Percentiles rank a stretch among this genome's conserved stretches.
These are phyloP conservation scores for Micronycteris hirsuta DNA, from an alignment of 2,113 vertebrate genomes.

Conservation along the genomic window DNA sequence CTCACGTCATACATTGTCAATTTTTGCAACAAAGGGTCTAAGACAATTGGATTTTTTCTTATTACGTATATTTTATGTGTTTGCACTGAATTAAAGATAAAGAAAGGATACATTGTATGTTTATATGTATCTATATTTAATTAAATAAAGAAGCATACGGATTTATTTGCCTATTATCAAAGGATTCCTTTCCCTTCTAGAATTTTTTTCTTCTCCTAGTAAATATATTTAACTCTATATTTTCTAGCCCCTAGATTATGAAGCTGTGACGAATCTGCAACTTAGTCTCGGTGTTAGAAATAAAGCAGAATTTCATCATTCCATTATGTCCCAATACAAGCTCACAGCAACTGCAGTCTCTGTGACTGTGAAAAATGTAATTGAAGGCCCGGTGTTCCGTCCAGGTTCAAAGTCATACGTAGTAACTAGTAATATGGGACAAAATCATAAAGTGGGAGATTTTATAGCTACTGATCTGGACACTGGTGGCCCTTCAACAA, in stretches of 20 bases:
- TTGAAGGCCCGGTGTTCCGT: constrained; percentile 80
- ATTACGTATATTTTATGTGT: neutral
- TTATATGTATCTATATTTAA: neutral
- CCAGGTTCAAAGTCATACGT: constrained; percentile 78
- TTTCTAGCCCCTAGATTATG: constrained; percentile 84
- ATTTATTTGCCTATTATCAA: neutral
- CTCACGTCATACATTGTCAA: neutral
- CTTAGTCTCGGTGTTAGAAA: constrained; percentile 82
- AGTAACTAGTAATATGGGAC: constrained; percentile 75
- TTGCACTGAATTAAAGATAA: neutral
- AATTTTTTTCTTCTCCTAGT: neutral
- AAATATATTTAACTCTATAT: constrained; percentile 16
- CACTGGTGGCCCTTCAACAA: neutral
- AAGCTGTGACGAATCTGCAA: constrained; percentile 75
- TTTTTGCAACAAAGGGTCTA: neutral
- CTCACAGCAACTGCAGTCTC: constrained; percentile 75
- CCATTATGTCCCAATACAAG: constrained; percentile 71
- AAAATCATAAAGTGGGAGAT: constrained; percentile 55
- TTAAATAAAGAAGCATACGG: neutral
- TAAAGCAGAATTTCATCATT: constrained; percentile 82
- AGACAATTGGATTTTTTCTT: neutral
- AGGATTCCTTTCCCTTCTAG: neutral
- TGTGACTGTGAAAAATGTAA: constrained; percentile 79
- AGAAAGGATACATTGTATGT: neutral
- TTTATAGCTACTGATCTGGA: constrained; percentile 63